These are phyloP conservation scores for Lacerta bilineata DNA, from an alignment of 2,797 vertebrate species.

Conservation along the genomic window DNA sequence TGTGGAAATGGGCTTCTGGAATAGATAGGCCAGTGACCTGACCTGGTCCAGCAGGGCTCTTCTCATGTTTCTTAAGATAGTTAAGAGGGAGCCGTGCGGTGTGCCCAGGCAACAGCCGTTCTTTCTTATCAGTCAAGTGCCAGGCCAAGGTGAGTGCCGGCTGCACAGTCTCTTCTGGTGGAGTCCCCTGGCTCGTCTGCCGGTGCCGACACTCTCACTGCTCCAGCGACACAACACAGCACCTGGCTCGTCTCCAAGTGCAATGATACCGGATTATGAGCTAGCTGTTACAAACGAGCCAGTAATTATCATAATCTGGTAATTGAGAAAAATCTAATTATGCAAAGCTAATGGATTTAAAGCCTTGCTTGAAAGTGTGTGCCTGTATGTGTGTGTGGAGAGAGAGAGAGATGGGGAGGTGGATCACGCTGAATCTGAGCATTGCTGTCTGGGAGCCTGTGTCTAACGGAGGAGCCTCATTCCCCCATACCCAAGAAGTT, in stretches of 20 bases:
- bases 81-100: neutral
- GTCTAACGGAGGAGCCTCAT: neutral
- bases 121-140: neutral
- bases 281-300: slow-evolving; percentile 77
- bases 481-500: neutral
- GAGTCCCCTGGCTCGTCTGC: neutral
- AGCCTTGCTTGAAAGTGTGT: slow-evolving; percentile 67
- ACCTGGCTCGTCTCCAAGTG: slow-evolving; percentile 58
- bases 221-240: slow-evolving; percentile 14
- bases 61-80: neutral
- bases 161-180: neutral
- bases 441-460: slow-evolving; percentile 4
- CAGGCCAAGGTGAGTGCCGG: neutral
- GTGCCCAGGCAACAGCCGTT: neutral
- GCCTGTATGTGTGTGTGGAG: slow-evolving; percentile 11
- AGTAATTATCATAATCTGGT: slow-evolving; percentile 84
- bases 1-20: no score
- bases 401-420: slow-evolving; percentile 45
- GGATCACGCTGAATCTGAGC: slow-evolving; percentile 48
- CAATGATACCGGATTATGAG: slow-evolving; percentile 75
- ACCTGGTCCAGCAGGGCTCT: no score
- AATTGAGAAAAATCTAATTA: slow-evolving; percentile 84
- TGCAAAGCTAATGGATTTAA: slow-evolving; percentile 82
- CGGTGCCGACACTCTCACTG: accelerated
- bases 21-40: no score